Percentiles rank a stretch among this genome's conserved stretches.
phyloP scores from a whole-genome alignment of 2,113 vertebrate genomes.

The Hippocampus abdominalis region DNA sequence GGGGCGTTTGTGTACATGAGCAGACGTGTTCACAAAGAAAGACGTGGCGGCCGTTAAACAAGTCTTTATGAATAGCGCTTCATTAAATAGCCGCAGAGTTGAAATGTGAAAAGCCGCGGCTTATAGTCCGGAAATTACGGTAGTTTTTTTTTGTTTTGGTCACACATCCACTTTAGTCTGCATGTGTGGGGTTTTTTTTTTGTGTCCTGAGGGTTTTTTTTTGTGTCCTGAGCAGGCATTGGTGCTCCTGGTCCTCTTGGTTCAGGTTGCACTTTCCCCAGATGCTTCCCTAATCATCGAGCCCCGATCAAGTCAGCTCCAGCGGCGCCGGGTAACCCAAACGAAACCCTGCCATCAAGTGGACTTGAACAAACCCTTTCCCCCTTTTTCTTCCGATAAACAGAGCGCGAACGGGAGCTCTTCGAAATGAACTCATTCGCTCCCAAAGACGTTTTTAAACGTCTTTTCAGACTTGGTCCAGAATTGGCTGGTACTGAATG shows the following conservation, averaged over 20 bases:
- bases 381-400: constrained; percentile 35
- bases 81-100: too few relatives aligned
- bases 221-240: constrained; percentile 21
- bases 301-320: constrained; percentile 63
- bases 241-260: constrained; percentile 40
- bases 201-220: too few relatives aligned
- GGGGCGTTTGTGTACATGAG: too few relatives aligned
- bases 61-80: too few relatives aligned
- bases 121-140: too few relatives aligned
- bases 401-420: constrained; percentile 8
- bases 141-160: background rate
- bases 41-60: too few relatives aligned
- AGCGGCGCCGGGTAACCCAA: constrained; percentile 68
- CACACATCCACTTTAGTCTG: background rate
- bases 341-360: constrained; percentile 46
- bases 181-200: background rate
- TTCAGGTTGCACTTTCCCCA: constrained; percentile 69
- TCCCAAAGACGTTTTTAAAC: too few relatives aligned
- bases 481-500: too few relatives aligned
- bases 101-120: too few relatives aligned
- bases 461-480: too few relatives aligned
- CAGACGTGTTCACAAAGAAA: too few relatives aligned
- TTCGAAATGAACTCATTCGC: too few relatives aligned
- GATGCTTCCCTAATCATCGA: constrained; percentile 72
- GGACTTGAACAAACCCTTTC: constrained; percentile 48